These are phyloP conservation scores for Catalaphyllia jardinei DNA, from an alignment of 64 coral and sea anemone species.

Conservation along the genomic window DNA sequence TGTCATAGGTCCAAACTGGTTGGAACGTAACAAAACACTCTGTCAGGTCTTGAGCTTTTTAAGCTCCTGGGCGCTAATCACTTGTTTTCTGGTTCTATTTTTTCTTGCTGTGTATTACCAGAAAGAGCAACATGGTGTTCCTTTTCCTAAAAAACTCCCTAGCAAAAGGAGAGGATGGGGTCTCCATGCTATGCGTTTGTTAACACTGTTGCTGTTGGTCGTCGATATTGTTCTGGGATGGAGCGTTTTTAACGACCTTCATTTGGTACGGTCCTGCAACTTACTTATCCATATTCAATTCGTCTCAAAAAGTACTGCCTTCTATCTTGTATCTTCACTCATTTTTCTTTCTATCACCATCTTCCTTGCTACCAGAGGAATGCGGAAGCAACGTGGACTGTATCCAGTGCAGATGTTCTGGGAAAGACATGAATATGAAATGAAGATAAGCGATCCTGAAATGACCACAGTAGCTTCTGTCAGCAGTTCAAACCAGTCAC, in stretches of 20 bases:
- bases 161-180: background rate
- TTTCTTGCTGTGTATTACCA: conserved; percentile 12
- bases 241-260: conserved; percentile 1
- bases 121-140: background rate
- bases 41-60: conserved; percentile 11
- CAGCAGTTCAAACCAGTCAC: background rate
- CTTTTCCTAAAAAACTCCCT: background rate
- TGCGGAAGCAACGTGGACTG: background rate
- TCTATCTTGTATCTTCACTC: background rate
- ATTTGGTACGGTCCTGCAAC: background rate
- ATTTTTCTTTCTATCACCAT: background rate
- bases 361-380: background rate
- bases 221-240: background rate
- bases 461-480: background rate
- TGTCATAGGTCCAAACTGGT: background rate
- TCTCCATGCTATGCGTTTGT: background rate
- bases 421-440: background rate
- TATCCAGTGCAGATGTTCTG: conserved; percentile 1
- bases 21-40: conserved; percentile 3
- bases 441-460: conserved; percentile 18
- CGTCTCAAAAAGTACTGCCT: background rate
- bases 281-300: background rate
- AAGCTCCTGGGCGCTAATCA: background rate
- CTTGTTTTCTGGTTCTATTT: conserved; percentile 9
- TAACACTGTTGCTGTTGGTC: background rate